These are phyloP conservation scores for Clinocottus analis DNA, from an alignment of 2,113 vertebrate genomes.

Conservation along the genomic window DNA sequence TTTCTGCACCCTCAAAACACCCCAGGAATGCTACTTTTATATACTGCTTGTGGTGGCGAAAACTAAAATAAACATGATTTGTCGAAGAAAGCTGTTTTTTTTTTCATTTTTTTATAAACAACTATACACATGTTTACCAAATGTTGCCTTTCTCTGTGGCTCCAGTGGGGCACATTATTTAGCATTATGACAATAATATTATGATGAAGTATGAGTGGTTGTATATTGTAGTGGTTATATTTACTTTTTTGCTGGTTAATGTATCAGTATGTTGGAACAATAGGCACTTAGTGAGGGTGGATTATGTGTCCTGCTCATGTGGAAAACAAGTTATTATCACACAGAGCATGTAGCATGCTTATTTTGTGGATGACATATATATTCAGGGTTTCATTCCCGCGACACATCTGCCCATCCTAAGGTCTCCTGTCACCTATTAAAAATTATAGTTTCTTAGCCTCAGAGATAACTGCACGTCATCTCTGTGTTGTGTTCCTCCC, in stretches of 20 bases:
- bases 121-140: conserved; percentile 4
- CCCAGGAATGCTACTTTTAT: not conserved
- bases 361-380: not conserved
- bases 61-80: not conserved
- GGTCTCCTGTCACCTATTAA: not conserved
- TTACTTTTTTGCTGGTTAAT: not conserved
- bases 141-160: conserved; percentile 23
- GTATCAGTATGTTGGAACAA: not conserved
- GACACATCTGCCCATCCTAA: no score
- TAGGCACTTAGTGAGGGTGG: not conserved
- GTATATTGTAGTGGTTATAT: not conserved
- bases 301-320: not conserved
- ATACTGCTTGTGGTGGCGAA: not conserved
- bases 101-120: not conserved
- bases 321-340: not conserved
- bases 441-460: not conserved
- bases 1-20: not conserved
- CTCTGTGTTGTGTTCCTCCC: not conserved
- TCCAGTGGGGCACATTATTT: not conserved
- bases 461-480: not conserved
- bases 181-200: not conserved
- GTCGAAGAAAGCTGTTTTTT: not conserved
- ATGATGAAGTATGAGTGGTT: not conserved
- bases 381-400: no score
- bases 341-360: not conserved